Evolutionary conservation across 2,888 invertebrate species (phyloP).

Genomic region (Tubiluchus corallicola): DNA sequence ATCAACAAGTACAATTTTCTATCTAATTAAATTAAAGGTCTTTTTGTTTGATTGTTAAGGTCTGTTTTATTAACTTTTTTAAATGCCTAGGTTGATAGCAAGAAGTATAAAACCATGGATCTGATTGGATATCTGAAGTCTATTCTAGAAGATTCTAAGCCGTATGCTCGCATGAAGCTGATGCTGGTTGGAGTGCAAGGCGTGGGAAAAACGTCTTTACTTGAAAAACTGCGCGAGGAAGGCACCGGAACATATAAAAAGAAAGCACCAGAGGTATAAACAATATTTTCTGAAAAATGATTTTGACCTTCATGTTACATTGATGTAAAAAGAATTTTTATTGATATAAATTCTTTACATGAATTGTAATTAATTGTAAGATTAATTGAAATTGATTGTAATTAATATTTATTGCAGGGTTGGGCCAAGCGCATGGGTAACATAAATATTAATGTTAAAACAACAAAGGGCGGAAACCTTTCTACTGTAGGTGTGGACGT

Average conservation of each 20-base stretch:
- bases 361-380: constrained; percentile 5
- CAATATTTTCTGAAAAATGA: neutral
- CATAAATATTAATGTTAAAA: constrained; percentile 54
- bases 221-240: constrained; percentile 70
- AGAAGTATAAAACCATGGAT: constrained; percentile 86
- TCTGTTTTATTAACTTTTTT: no score
- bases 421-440: constrained; percentile 92
- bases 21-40: no score
- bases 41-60: no score
- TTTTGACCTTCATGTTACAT: no score
- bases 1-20: no score
- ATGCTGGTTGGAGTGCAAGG: constrained; percentile 49
- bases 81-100: no score
- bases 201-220: constrained; percentile 69
- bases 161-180: constrained; percentile 83
- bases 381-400: neutral
- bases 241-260: constrained; percentile 47
- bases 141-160: constrained; percentile 48
- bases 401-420: constrained; percentile 41
- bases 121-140: constrained; percentile 68
- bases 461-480: constrained; percentile 55
- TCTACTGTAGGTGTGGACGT: constrained; percentile 97
- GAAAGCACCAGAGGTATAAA: constrained; percentile 42
- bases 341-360: constrained; percentile 14
- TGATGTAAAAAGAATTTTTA: no score